Percentiles rank a stretch among this genome's conserved stretches.
These are phyloP conservation scores for Drosophila bipectinata DNA, from an alignment of 1,140 invertebrate species.

Conservation along the genomic window DNA sequence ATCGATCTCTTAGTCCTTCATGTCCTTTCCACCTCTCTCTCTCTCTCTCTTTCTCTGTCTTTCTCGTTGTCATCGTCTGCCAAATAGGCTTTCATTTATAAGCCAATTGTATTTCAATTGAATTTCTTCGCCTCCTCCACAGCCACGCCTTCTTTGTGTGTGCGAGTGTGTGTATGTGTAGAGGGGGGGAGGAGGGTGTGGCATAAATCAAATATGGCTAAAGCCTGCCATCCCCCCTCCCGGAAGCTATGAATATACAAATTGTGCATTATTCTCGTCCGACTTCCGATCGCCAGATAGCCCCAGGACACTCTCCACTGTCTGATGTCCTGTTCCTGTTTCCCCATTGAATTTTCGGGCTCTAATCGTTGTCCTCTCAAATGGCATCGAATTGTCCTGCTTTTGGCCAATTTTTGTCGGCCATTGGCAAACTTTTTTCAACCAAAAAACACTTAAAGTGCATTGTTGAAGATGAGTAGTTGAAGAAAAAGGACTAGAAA, in stretches of 20 bases:
- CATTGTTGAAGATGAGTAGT: too few relatives aligned
- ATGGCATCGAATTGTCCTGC: not conserved
- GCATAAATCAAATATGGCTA: slow-evolving; percentile 38
- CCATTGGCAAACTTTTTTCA: too few relatives aligned
- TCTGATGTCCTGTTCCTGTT: too few relatives aligned
- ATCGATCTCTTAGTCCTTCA: slow-evolving; percentile 6
- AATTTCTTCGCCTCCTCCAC: slow-evolving; percentile 52
- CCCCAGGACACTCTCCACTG: not conserved
- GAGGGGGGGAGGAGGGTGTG: not conserved
- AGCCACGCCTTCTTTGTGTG: slow-evolving; percentile 12
- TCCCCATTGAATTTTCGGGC: slow-evolving; percentile 21
- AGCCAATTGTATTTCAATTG: slow-evolving; percentile 79
- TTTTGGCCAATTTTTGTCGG: too few relatives aligned
- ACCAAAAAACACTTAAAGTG: too few relatives aligned
- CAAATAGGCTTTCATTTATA: slow-evolving; percentile 74
- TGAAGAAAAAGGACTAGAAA: too few relatives aligned
- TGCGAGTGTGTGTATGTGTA: not conserved
- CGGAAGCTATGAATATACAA: slow-evolving; percentile 41
- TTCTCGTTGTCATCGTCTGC: slow-evolving; percentile 23
- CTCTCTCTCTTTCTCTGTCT: not conserved
- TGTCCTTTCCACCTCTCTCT: not conserved
- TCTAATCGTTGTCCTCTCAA: slow-evolving; percentile 22
- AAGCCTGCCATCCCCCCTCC: not conserved
- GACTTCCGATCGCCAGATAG: slow-evolving; percentile 60
- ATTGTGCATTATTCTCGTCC: slow-evolving; percentile 45